phyloP scores from a whole-genome alignment of 2,888 invertebrate species.

The Ypsolopha scabrella region DNA sequence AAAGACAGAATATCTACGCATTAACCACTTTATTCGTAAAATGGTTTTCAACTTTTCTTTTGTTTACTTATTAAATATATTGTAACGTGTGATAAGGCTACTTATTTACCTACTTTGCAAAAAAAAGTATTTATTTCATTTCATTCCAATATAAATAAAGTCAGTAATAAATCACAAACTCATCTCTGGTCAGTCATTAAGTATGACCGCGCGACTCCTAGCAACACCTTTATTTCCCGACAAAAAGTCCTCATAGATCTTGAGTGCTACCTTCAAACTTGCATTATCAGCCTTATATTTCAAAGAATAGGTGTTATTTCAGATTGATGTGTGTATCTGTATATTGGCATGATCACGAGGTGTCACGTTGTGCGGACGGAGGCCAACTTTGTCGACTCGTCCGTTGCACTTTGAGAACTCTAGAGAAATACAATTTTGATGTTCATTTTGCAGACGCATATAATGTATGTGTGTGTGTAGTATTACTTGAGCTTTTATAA shows the following conservation, averaged over 20 bases:
- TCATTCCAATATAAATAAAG: no score
- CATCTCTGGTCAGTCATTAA: no score
- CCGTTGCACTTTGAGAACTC: constrained; percentile 16
- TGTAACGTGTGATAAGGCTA: no score
- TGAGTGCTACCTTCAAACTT: background rate
- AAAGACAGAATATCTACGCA: no score
- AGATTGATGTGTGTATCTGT: background rate
- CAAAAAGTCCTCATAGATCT: background rate
- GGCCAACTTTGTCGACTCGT: constrained; percentile 43
- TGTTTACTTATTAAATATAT: no score
- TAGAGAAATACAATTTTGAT: background rate
- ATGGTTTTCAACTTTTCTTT: no score
- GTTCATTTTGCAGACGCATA: background rate
- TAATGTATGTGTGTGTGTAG: background rate
- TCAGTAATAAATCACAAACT: no score
- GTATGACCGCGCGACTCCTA: no score
- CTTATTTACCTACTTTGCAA: no score
- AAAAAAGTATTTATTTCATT: no score
- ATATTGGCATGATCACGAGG: constrained; percentile 57
- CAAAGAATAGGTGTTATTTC: background rate
- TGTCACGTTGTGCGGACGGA: constrained; percentile 40
- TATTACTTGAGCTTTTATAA: no score
- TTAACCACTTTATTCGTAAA: no score
- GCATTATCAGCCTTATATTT: background rate
- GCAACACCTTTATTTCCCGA: background rate